These are phyloP conservation scores for Falco novaeseelandiae DNA, from an alignment of 2,797 vertebrate species.

Conservation along the genomic window DNA sequence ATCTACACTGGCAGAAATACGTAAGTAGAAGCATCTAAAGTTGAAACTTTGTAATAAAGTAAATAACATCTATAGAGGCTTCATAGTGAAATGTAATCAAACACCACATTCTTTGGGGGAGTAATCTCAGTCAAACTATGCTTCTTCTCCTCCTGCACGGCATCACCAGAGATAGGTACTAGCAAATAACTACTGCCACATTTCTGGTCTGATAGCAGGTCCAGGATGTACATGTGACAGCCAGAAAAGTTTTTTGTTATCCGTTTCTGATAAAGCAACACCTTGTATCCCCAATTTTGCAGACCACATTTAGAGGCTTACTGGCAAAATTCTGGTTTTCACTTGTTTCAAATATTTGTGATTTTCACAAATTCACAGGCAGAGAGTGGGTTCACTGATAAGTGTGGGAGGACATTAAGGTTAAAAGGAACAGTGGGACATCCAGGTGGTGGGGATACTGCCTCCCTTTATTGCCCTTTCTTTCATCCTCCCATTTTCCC, in stretches of 20 bases:
- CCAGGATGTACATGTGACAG: not conserved
- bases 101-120: not conserved
- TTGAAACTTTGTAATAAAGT: not conserved
- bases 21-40: not conserved
- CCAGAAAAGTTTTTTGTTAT: not conserved
- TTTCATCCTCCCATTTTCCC: not conserved
- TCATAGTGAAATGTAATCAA: not conserved
- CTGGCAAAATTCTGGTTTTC: not conserved
- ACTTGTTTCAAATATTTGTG: not conserved
- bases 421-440: not conserved
- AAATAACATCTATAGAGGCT: not conserved
- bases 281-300: not conserved
- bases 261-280: not conserved
- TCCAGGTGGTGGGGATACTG: not conserved
- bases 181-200: not conserved
- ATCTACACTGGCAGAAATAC: not conserved
- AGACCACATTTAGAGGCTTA: not conserved
- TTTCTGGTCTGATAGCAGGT: not conserved
- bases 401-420: not conserved
- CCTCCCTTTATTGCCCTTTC: not conserved
- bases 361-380: not conserved
- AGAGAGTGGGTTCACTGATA: rapidly evolving
- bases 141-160: not conserved
- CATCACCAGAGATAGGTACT: not conserved
- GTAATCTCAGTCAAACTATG: not conserved